Evolutionary conservation across 2,113 vertebrate species (phyloP).

Genomic region (Casuarius casuarius): DNA sequence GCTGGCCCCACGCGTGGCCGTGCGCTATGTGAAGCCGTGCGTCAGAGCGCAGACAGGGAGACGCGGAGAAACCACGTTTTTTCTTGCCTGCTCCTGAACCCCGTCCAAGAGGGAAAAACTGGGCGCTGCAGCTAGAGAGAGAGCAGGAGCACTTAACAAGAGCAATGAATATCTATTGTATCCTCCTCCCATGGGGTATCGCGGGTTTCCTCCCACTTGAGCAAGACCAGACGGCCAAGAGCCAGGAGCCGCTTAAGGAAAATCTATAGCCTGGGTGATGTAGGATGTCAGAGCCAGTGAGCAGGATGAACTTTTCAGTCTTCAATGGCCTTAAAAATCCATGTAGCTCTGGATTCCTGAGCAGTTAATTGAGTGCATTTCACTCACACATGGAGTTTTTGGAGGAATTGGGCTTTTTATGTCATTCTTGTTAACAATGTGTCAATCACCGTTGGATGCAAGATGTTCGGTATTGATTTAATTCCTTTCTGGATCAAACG

Average conservation of each 20-base stretch:
- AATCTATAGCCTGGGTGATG: too few relatives aligned
- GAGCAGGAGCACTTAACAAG: neutral
- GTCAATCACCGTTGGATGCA: neutral
- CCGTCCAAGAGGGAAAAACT: neutral
- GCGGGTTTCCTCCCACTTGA: neutral
- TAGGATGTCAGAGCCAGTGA: too few relatives aligned
- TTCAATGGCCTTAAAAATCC: neutral
- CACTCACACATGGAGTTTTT: neutral
- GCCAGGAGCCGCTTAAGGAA: rapidly evolving
- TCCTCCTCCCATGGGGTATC: neutral
- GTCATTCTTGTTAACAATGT: neutral
- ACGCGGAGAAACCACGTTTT: rapidly evolving
- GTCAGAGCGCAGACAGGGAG: neutral
- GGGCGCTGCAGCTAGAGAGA: neutral
- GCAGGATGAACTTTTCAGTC: neutral
- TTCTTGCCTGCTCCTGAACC: neutral
- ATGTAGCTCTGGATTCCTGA: rapidly evolving
- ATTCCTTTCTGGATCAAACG: neutral
- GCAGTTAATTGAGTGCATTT: rapidly evolving
- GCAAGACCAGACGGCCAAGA: rapidly evolving
- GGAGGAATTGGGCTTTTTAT: neutral
- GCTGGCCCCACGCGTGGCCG: too few relatives aligned
- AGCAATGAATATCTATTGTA: neutral
- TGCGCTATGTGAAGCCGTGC: too few relatives aligned
- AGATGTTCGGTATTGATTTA: rapidly evolving